These are phyloP conservation scores for Eudyptes chrysolophus DNA, from an alignment of 2,113 vertebrate genomes.

Conservation along the genomic window DNA sequence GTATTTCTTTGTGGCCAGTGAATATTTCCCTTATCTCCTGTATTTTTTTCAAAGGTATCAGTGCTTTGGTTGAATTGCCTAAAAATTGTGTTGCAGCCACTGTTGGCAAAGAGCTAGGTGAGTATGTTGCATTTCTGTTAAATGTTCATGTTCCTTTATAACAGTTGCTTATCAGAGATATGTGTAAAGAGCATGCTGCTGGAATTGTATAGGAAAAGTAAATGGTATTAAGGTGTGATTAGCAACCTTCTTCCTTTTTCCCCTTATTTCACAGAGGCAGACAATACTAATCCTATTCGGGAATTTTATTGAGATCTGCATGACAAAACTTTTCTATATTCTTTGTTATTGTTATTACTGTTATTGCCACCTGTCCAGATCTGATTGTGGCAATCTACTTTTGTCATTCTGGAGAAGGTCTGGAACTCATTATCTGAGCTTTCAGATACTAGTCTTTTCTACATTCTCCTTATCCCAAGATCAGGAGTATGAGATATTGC, in stretches of 20 bases:
- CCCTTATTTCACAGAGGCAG: background rate
- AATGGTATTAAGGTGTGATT: background rate
- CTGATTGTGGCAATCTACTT: background rate
- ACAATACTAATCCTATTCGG: background rate
- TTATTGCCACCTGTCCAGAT: background rate
- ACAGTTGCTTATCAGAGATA: background rate
- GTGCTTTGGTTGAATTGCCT: constrained; percentile 86
- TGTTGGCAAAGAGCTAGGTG: constrained; percentile 89
- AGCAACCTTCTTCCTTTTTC: background rate
- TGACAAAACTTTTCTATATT: background rate
- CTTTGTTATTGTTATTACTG: background rate
- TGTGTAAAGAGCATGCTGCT: background rate
- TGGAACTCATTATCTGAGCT: background rate
- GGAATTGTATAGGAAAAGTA: background rate
- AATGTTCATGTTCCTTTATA: background rate
- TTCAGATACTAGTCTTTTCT: background rate
- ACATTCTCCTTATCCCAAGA: background rate
- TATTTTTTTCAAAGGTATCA: constrained; percentile 80
- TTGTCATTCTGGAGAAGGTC: background rate
- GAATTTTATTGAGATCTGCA: background rate
- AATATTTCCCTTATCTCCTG: background rate
- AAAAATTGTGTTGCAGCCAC: constrained; percentile 89
- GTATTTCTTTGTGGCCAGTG: background rate
- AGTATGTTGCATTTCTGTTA: constrained; percentile 45
- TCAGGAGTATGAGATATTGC: background rate